Evolutionary conservation across 2,888 invertebrate species (phyloP).

Genomic region (Drosophila percnosoma): DNA sequence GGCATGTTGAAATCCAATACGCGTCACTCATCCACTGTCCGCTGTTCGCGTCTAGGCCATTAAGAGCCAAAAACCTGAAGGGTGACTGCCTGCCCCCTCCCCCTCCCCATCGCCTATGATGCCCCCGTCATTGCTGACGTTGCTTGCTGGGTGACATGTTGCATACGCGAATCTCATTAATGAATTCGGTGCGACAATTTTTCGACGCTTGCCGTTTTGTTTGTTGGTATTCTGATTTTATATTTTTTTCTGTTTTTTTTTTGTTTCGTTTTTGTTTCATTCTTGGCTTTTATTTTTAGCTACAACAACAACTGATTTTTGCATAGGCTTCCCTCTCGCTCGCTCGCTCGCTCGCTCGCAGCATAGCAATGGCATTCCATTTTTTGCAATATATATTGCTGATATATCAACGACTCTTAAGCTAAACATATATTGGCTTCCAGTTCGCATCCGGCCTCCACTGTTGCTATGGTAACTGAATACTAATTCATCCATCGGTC

Average conservation of each 20-base stretch:
- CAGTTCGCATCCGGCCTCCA: slow-evolving; percentile 66
- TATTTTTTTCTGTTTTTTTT: slow-evolving; percentile 10
- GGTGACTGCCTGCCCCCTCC: slow-evolving; percentile 25
- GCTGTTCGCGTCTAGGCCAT: slow-evolving; percentile 68
- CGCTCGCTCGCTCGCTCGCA: not conserved
- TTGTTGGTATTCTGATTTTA: slow-evolving; percentile 8
- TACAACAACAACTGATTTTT: slow-evolving; percentile 8
- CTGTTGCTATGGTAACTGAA: slow-evolving; percentile 69
- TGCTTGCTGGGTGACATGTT: slow-evolving; percentile 60
- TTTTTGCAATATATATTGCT: slow-evolving; percentile 14
- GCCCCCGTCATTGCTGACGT: slow-evolving; percentile 20
- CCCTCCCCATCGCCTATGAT: not conserved
- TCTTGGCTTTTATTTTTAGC: slow-evolving; percentile 56
- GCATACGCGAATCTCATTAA: slow-evolving; percentile 77
- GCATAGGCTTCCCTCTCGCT: slow-evolving; percentile 15
- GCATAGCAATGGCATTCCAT: slow-evolving; percentile 45
- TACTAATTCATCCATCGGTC: slow-evolving; percentile 63
- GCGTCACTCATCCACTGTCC: slow-evolving; percentile 61
- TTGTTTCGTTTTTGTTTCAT: slow-evolving; percentile 31
- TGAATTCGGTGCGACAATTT: slow-evolving; percentile 73
- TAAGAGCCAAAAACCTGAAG: slow-evolving; percentile 62
- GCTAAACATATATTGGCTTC: slow-evolving; percentile 43
- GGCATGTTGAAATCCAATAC: slow-evolving; percentile 77
- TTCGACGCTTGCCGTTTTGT: slow-evolving; percentile 40
- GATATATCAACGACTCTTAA: slow-evolving; percentile 21